These are phyloP conservation scores for Elmis aenea DNA, from an alignment of 2,888 invertebrate genomes.

Conservation along the genomic window DNA sequence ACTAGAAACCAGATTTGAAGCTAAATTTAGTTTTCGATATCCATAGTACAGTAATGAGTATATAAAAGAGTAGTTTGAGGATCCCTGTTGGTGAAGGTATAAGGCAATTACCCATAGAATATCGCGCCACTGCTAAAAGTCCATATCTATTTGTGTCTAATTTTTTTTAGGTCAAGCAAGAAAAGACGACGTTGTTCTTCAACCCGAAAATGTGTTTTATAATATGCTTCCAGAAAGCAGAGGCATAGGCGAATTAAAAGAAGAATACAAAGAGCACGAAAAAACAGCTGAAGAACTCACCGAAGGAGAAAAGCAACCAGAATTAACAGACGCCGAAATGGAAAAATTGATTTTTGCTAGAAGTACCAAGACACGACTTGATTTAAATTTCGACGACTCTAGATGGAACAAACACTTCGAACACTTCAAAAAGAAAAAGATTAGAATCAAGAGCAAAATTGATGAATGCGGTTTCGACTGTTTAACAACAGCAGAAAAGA, in stretches of 20 bases:
- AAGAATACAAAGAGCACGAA: slow-evolving; percentile 7
- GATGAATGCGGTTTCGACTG: not conserved
- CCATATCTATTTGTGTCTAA: no score
- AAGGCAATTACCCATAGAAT: no score
- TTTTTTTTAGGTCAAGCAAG: slow-evolving; percentile 22
- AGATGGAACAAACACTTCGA: slow-evolving; percentile 22
- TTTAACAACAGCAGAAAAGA: slow-evolving; percentile 15
- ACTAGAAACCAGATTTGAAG: no score
- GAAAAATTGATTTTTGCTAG: slow-evolving; percentile 35
- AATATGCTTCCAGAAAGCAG: slow-evolving; percentile 26
- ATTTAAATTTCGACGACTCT: slow-evolving; percentile 21
- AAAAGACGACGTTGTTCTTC: slow-evolving; percentile 26
- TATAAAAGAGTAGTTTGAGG: no score
- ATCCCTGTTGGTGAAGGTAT: no score
- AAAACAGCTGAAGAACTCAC: slow-evolving; percentile 9
- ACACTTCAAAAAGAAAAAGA: slow-evolving; percentile 16
- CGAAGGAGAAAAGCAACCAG: slow-evolving; percentile 1
- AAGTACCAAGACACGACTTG: slow-evolving; percentile 22
- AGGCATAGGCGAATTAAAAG: slow-evolving; percentile 29
- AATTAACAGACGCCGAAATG: slow-evolving; percentile 18
- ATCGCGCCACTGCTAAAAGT: no score
- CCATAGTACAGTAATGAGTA: no score
- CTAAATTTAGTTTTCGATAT: no score
- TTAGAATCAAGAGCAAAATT: slow-evolving; percentile 10
- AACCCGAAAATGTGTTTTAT: slow-evolving; percentile 38